These are phyloP conservation scores for Lepeophtheirus nordmannii DNA, from an alignment of 2,888 invertebrate genomes.

Conservation along the genomic window DNA sequence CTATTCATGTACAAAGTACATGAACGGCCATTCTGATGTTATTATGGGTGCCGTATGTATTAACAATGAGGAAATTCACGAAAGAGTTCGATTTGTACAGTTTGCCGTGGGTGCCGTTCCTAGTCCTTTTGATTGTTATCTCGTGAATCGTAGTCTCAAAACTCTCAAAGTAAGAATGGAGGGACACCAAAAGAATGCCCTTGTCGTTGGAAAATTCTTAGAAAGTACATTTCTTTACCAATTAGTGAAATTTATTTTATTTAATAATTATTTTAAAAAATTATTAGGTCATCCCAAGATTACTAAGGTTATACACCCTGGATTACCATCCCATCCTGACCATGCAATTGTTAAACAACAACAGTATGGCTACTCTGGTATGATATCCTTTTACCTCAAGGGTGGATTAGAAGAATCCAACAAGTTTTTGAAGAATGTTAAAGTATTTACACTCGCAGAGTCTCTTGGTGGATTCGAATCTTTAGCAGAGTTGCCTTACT, in stretches of 20 bases:
- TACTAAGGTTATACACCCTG: slow-evolving; percentile 66
- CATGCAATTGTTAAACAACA: slow-evolving; percentile 61
- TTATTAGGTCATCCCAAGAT: slow-evolving; percentile 52
- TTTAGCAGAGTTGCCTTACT: slow-evolving; percentile 76
- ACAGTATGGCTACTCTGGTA: slow-evolving; percentile 73
- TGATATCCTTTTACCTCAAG: slow-evolving; percentile 71
- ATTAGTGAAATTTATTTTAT: background rate
- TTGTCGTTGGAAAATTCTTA: slow-evolving; percentile 63
- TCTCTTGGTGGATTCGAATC: slow-evolving; percentile 91
- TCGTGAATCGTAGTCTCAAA: slow-evolving; percentile 82
- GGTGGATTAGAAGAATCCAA: slow-evolving; percentile 56
- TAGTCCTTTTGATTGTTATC: slow-evolving; percentile 86
- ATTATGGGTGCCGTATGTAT: slow-evolving; percentile 81
- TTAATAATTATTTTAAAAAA: background rate
- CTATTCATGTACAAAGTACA: slow-evolving; percentile 90
- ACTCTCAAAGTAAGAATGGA: slow-evolving; percentile 83
- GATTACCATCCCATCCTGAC: slow-evolving; percentile 70
- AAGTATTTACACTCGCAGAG: slow-evolving; percentile 73
- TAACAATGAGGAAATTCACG: slow-evolving; percentile 52
- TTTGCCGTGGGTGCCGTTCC: slow-evolving; percentile 84
- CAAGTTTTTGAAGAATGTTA: slow-evolving; percentile 53
- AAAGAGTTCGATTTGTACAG: slow-evolving; percentile 64
- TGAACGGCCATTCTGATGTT: slow-evolving; percentile 95
- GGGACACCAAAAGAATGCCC: slow-evolving; percentile 60
- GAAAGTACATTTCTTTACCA: slow-evolving; percentile 38